Evolutionary conservation across 2,113 vertebrate species (phyloP), one percentile per base, ranked within the genome.

Genomic region (Conger conger): DNA sequence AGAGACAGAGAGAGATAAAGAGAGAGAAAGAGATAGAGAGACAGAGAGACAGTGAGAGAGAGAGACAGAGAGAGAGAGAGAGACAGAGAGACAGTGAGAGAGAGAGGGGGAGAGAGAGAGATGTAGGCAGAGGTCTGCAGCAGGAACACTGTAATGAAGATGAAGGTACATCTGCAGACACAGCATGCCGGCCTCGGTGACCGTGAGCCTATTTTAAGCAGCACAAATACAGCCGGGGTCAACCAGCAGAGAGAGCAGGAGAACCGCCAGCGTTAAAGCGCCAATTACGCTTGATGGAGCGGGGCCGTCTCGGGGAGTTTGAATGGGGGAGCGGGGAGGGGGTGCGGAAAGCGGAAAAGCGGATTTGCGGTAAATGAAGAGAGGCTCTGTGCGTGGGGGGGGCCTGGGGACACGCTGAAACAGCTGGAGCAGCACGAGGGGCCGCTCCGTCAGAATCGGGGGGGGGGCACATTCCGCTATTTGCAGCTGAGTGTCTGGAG

Each of bases 251-350:
- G 50, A 42, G 17, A 57, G 23, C 7, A 17, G 15, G 33, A 79
- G 76, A 84, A 84, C 27, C n/a, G 50, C 6, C 45, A 54, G 83
- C 76, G 33, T 42, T 84, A 76, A 45, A 79, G 63, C 40, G 63
- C 45, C 82, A 83, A 83, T 79, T 78, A 45, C 37, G 76, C 78
- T 57, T 78, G 83, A 84, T 84, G 35, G 76, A 79, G 54, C 37
- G 50, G 50, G 40, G 27, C 83, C 54, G 80, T 81, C 80, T 81
- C 45, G 50, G 45, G 6, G 1, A 4, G 80, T 11, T 18, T 27
- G 80, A 3, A 9, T 3, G 57, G 23, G 23, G 23, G 18, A 0
- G 57, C 18, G 80, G 27, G 9, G 15, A 35, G 37, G 37, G 20
- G 37, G 37, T 37, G 16, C 37, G 36, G 23, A 73, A 42, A 60